These are phyloP conservation scores for Trinectes maculatus DNA, from an alignment of 2,113 vertebrate genomes.

Conservation along the genomic window DNA sequence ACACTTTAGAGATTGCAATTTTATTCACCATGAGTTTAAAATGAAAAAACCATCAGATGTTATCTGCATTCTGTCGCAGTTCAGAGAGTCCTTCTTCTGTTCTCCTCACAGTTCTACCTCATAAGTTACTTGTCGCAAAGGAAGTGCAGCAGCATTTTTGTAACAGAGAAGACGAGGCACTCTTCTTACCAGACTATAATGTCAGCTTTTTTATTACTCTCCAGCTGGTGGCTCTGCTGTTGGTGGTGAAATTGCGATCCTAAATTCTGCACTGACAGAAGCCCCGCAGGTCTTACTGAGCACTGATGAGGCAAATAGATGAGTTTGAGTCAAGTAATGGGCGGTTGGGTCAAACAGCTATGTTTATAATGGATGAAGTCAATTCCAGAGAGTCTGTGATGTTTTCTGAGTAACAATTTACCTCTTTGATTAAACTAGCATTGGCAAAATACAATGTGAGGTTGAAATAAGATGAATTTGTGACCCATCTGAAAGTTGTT, in stretches of 20 bases:
- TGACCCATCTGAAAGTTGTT: too few relatives aligned
- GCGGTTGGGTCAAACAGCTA: slow-evolving; percentile 7
- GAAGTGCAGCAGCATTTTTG: slow-evolving; percentile 22
- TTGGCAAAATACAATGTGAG: slow-evolving; percentile 4
- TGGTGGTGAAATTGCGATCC: slow-evolving; percentile 31
- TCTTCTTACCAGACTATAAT: slow-evolving; percentile 16
- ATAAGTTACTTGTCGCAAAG: slow-evolving; percentile 33
- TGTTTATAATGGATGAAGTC: slow-evolving; percentile 24
- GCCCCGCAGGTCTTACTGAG: slow-evolving; percentile 24
- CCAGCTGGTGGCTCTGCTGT: slow-evolving; percentile 34
- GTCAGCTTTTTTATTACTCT: slow-evolving; percentile 41
- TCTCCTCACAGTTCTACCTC: slow-evolving; percentile 4
- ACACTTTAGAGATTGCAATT: too few relatives aligned
- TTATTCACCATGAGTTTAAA: too few relatives aligned
- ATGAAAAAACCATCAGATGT: too few relatives aligned
- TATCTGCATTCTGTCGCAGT: background rate
- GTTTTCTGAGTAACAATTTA: slow-evolving; percentile 8
- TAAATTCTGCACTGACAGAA: slow-evolving; percentile 13
- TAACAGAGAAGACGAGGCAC: slow-evolving; percentile 3
- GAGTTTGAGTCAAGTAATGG: slow-evolving; percentile 20
- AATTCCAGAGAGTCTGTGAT: slow-evolving; percentile 7
- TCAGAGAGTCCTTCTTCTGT: slow-evolving; percentile 9
- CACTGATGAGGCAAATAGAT: slow-evolving; percentile 13
- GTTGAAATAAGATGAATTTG: too few relatives aligned
- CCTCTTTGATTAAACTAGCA: slow-evolving; percentile 3